phyloP scores from a whole-genome alignment of 2,797 vertebrate genomes.

The Sebastes minor region DNA sequence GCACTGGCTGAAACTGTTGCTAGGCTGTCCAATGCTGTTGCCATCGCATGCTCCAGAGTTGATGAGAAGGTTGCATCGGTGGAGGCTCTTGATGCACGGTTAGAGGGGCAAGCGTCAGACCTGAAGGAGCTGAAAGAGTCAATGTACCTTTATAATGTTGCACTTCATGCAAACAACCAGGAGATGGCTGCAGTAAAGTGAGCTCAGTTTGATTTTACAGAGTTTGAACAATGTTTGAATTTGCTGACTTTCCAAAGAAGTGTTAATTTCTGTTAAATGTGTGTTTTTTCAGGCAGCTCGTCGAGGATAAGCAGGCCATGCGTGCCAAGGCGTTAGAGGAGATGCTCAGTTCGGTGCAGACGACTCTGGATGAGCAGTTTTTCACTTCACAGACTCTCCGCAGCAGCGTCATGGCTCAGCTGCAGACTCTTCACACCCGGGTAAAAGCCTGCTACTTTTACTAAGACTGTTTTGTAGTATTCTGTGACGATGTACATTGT shows the following conservation, averaged over 20 bases:
- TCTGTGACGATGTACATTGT: neutral
- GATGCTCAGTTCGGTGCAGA: slow-evolving; percentile 44
- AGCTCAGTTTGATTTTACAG: neutral
- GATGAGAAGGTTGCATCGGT: neutral
- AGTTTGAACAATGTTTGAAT: neutral
- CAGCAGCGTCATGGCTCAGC: slow-evolving; percentile 42
- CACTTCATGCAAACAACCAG: slow-evolving; percentile 17
- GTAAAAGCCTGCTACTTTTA: neutral
- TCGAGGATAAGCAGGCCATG: slow-evolving; percentile 1
- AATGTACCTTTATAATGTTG: neutral
- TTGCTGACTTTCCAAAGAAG: neutral
- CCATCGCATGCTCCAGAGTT: neutral
- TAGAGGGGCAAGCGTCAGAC: neutral
- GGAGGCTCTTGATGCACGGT: neutral
- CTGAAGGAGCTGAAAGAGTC: slow-evolving; percentile 22
- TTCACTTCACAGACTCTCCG: slow-evolving; percentile 41
- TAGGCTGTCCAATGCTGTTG: neutral
- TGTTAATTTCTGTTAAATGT: neutral
- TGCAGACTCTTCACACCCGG: slow-evolving; percentile 37
- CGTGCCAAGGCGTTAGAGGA: slow-evolving; percentile 40
- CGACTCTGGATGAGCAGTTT: slow-evolving; percentile 62
- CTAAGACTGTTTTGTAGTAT: neutral
- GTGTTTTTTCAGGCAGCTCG: slow-evolving; percentile 7
- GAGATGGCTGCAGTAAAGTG: slow-evolving; percentile 24
- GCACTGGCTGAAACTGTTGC: neutral